These are phyloP conservation scores for Patiria miniata DNA, from an alignment of 35 echinoderm and acorn worm species.

Conservation along the genomic window DNA sequence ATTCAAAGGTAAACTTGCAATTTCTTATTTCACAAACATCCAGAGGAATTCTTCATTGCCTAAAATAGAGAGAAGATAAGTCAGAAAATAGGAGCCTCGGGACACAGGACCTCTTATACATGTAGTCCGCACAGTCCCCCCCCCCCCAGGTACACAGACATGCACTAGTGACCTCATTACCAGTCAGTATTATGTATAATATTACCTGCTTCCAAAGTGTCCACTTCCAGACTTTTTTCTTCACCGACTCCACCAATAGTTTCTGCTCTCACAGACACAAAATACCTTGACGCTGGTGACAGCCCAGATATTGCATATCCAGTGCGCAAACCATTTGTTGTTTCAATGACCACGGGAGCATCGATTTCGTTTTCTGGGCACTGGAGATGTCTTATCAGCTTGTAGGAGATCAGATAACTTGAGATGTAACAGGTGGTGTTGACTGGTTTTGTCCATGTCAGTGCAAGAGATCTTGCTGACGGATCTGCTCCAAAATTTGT, in stretches of 20 bases:
- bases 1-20: no score
- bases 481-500: neutral
- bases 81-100: no score
- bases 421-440: neutral
- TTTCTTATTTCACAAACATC: no score
- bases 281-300: neutral
- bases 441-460: neutral
- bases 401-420: neutral
- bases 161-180: no score
- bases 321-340: neutral
- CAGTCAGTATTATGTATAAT: no score
- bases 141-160: no score
- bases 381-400: neutral
- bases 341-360: neutral
- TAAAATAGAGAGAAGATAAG: no score
- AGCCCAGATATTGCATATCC: neutral
- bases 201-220: neutral
- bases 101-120: no score
- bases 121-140: no score
- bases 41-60: no score
- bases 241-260: neutral
- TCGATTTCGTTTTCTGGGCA: neutral
- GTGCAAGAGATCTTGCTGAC: neutral
- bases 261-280: neutral
- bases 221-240: neutral